Percentiles rank a stretch among this genome's conserved stretches.
These are phyloP conservation scores for Metalampra italica DNA, from an alignment of 2,888 invertebrate species.

Conservation along the genomic window DNA sequence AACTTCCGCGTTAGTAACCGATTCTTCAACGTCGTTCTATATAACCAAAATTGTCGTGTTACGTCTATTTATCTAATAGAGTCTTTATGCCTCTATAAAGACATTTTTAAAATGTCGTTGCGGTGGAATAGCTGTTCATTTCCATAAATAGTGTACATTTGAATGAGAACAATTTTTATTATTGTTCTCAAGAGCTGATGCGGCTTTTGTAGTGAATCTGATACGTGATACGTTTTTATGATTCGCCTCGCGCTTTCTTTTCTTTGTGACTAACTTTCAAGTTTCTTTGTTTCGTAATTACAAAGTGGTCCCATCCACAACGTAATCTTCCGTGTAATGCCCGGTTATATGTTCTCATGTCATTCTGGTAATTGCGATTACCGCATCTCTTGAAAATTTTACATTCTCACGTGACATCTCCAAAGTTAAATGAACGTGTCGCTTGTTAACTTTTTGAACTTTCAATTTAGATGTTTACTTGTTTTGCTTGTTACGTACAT, in stretches of 20 bases:
- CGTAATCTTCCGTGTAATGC: constrained; percentile 61
- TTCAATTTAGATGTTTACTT: constrained; percentile 18
- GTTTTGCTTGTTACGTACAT: constrained; percentile 1
- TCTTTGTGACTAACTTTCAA: constrained; percentile 62
- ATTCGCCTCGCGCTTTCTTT: constrained; percentile 52
- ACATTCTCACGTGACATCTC: constrained; percentile 37
- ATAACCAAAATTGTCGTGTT: constrained; percentile 32
- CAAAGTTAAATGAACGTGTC: constrained; percentile 30
- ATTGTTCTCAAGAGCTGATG: constrained; percentile 25
- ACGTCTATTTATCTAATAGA: constrained; percentile 22
- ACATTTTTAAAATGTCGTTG: constrained; percentile 25
- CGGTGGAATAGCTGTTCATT: constrained; percentile 32
- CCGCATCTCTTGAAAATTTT: constrained; percentile 43
- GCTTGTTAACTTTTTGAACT: constrained; percentile 52
- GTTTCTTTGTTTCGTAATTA: constrained; percentile 67
- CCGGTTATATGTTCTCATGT: constrained; percentile 52
- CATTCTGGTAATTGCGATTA: constrained; percentile 54
- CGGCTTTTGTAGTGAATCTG: constrained; percentile 25
- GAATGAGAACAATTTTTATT: constrained; percentile 13
- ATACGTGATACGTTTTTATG: constrained; percentile 48
- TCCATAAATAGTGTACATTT: constrained; percentile 18
- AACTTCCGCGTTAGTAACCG: constrained; percentile 39
- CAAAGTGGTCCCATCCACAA: constrained; percentile 44
- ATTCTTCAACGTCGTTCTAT: constrained; percentile 27
- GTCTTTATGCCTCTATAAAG: constrained; percentile 13